Base-by-base conservation (phyloP, 2,113 vertebrate genomes). In the Aix galericulata region DNA sequence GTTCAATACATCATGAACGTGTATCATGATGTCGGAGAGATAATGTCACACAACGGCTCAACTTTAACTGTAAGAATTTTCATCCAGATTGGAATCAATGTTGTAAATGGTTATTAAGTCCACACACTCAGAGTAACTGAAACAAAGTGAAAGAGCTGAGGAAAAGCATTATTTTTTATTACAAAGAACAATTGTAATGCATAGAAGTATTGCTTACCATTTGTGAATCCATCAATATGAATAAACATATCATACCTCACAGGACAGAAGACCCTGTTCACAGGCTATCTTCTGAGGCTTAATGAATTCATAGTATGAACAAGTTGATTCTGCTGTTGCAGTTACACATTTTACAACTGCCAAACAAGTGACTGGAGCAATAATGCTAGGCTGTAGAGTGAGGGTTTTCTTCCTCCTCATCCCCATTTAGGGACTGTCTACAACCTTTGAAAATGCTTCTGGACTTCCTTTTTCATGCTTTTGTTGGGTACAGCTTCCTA, bases 61-160 rank as follows among this genome's bases (percentile, higher is more conserved):
- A 84, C 80, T 94, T 82, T 86, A 82, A 77, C 82, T 82, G 29
- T 38, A 63, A 82, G 58, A 22, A 66, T 79, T 93, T 92, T 75
- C 69, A 91, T 94, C 63, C 32, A 88, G 79, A 89, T 76, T 92
- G 81, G 73, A 97, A 95, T 94, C 86, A 85, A 94, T 91, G 93
- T 9, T 91, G 89, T 58, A 93, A 84, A 77, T 94, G 42, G 75
- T 78, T 95, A 76, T 87, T 96, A 91, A 96, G 91, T 46, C 66
- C 25, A 78, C 82, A 83, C 44, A 64, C 94, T 96, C 76, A 88
- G 90, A 59, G 64, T 63, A 94, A 95, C 52, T 86, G 86, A 96
- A 95, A 86, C 50, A 93, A 96, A 86, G 66, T 68, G 60, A 82
- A 94, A 79, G 88, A 38, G 55, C 73, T 87, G 53, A 96, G 21